Evolutionary conservation across 2,888 invertebrate species (phyloP), one percentile per base, ranked within the genome.

Genomic region (Leptarthrus brevirostris): DNA sequence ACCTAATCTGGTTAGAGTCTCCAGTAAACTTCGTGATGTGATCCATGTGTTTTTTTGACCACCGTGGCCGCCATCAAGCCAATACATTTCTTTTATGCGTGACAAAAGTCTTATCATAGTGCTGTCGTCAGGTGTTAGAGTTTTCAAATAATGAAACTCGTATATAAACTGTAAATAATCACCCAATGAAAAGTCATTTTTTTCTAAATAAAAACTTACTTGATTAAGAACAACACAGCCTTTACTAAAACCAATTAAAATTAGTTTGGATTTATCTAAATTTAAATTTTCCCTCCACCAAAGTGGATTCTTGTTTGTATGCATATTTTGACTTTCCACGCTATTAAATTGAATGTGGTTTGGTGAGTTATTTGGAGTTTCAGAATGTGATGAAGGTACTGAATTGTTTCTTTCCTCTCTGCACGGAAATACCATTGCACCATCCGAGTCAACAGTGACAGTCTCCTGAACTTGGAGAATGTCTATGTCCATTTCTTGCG

Each of bases 41-140:
- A 96, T 91, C 94, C 96, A 97, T 20, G 95, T 94, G 83, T 94
- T 92, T 82, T 91, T 91, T 73, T 91, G 90, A 14, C 96, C 96
- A n/a, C 92, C 90, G 85, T 96, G 96, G 0, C 96, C 96, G 1
- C 95, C 95, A 85, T 96, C 96, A 80, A 96, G 84, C 95, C 95
- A 97, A 85, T 91, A 94, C 90, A 96, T 92, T 77, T 89, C 88
- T 77, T 87, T 87, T 69, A 96, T 90, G 73, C 88, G 88, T 14
- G 87, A 87, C n/a, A 92, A 88, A 77, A 93, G 86, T 76, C 87
- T 87, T 82, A 88, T 88, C 86, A 89, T 88, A 61, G 89, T 88
- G 76, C 86, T 85, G 79, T 91, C 90, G 44, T 89, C 88, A 0
- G 90, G 89, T 66, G 90, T 89, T 49, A 90, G 83, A 0, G 89